phyloP scores from a whole-genome alignment of 2,888 invertebrate species.

The Drosophila neonasuta region DNA sequence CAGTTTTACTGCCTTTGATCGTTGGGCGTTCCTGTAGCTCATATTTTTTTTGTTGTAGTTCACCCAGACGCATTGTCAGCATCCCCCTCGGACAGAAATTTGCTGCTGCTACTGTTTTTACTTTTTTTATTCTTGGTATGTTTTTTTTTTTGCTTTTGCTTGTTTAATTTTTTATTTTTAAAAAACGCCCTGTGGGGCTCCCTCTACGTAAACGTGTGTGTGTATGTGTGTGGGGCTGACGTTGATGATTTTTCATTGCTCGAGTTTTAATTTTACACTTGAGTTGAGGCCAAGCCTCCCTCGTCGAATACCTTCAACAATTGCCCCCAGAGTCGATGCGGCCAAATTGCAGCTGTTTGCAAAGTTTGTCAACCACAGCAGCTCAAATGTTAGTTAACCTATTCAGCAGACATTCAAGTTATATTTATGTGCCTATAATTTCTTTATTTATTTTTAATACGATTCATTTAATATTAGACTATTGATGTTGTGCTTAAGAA shows the following conservation, averaged over 20 bases:
- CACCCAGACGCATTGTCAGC: constrained; percentile 55
- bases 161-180: constrained; percentile 6
- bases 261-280: constrained; percentile 81
- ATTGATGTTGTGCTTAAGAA: background rate
- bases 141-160: constrained; percentile 16
- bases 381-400: background rate
- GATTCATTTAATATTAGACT: background rate
- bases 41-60: constrained; percentile 50
- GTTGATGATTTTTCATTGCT: constrained; percentile 82
- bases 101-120: constrained; percentile 60
- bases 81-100: constrained; percentile 44
- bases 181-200: constrained; percentile 32
- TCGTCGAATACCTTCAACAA: constrained; percentile 26
- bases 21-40: constrained; percentile 64
- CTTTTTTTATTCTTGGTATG: constrained; percentile 4
- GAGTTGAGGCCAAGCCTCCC: constrained; percentile 72
- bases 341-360: constrained; percentile 26
- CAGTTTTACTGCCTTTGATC: constrained; percentile 70
- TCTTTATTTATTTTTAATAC: background rate
- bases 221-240: constrained; percentile 58
- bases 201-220: constrained; percentile 8
- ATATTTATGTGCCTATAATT: background rate
- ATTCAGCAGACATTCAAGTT: background rate
- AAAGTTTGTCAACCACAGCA: constrained; percentile 17
- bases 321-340: constrained; percentile 23